Conservation (phyloP, 2,888 invertebrate species). For the Timandra comae region DNA sequence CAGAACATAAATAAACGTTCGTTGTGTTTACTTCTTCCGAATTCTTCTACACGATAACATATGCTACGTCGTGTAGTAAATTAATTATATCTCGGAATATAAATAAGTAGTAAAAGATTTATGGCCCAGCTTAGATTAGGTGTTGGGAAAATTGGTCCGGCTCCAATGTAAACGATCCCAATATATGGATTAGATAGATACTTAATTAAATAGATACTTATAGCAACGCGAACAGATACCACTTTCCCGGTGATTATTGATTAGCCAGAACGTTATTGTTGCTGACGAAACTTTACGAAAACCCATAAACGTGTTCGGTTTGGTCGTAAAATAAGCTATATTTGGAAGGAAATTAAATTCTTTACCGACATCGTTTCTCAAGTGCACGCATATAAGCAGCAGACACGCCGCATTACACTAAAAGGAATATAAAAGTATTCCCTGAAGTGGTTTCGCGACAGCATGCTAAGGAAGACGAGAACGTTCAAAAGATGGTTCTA, state of each 20-base stretch:
- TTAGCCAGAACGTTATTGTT: conserved; percentile 12
- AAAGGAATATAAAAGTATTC: conserved; percentile 52
- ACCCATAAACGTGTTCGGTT: conserved; percentile 10
- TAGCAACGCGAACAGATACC: no score
- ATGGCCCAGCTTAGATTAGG: conserved; percentile 9
- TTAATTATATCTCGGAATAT: conserved; percentile 9
- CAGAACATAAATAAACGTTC: conserved; percentile 5
- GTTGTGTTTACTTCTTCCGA: conserved; percentile 9
- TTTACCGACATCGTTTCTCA: conserved; percentile 26
- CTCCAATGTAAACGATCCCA: no score
- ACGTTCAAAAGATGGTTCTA: conserved; percentile 56
- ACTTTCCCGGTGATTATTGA: conserved; percentile 6
- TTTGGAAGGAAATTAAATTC: conserved; percentile 25
- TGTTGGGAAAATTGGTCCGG: conserved; percentile 3
- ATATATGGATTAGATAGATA: no score
- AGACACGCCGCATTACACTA: conserved; percentile 30
- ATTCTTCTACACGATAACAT: conserved; percentile 5
- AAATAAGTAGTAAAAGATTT: conserved; percentile 10
- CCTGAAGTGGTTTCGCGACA: conserved; percentile 62
- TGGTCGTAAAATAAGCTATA: conserved; percentile 22
- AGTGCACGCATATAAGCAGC: conserved; percentile 28
- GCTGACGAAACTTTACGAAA: conserved; percentile 14
- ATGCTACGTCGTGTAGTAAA: conserved; percentile 5
- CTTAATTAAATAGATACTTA: no score
- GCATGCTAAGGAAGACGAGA: conserved; percentile 47